Evolutionary conservation across 2,888 invertebrate species (phyloP).

Genomic region (Eilema depressum): DNA sequence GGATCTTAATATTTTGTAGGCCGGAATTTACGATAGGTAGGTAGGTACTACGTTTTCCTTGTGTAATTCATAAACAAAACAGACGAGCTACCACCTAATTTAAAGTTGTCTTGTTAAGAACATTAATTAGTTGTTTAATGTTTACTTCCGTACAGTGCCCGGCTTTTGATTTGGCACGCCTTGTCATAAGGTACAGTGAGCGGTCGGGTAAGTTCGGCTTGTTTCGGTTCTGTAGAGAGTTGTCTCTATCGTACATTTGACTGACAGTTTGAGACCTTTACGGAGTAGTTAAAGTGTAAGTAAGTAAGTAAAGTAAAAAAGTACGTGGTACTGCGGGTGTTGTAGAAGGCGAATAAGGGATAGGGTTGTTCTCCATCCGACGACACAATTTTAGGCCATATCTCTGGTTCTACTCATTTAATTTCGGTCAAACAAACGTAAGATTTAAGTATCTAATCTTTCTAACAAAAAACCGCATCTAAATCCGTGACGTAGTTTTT

Average conservation of each 20-base stretch:
- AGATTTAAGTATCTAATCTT: too few species aligned
- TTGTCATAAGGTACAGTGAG: background rate
- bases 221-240: background rate
- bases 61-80: background rate
- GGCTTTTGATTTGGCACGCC: background rate
- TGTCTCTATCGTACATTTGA: too few species aligned
- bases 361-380: too few species aligned
- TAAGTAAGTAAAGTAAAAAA: too few species aligned
- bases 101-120: background rate
- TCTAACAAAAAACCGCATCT: too few species aligned
- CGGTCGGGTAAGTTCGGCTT: background rate
- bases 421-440: too few species aligned
- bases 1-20: background rate
- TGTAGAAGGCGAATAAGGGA: too few species aligned
- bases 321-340: too few species aligned
- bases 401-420: too few species aligned
- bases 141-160: background rate
- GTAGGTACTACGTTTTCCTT: too few species aligned
- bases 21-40: background rate
- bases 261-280: background rate
- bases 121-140: conserved; percentile 4
- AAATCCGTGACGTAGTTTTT: too few species aligned
- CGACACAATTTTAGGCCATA: too few species aligned
- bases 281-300: background rate
- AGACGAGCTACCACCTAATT: conserved; percentile 4